A percentile compares a stretch with the other conserved stretches of the same genome.
Evolutionary conservation across 2,888 invertebrate genomes (phyloP).

Genomic region (Pollenia labialis): DNA sequence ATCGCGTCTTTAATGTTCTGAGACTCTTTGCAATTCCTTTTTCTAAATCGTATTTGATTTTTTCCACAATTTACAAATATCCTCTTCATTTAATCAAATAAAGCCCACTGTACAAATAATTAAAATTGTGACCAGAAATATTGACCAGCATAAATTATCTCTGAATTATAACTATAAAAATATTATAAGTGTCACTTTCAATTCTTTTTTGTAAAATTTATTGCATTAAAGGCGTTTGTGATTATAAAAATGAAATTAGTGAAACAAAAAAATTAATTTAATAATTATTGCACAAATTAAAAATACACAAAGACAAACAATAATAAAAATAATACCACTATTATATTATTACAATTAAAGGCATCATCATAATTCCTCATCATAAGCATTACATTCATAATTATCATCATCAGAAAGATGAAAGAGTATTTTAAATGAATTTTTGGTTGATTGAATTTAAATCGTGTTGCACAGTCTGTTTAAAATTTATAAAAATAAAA

Average conservation of each 20-base stretch:
- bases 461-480: conserved; percentile 49
- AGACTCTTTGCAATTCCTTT: too few relatives aligned
- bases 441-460: conserved; percentile 51
- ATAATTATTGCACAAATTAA: conserved; percentile 55
- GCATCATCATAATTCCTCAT: conserved; percentile 6
- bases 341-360: conserved; percentile 4
- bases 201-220: conserved; percentile 39
- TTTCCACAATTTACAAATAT: too few relatives aligned
- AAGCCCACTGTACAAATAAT: conserved; percentile 21
- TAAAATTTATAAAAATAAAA: conserved; percentile 17
- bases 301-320: conserved; percentile 27
- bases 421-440: conserved; percentile 12
- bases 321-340: background rate
- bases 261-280: conserved; percentile 51
- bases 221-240: conserved; percentile 44
- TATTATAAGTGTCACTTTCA: conserved; percentile 31
- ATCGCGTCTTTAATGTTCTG: too few relatives aligned
- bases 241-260: conserved; percentile 50
- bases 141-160: conserved; percentile 46
- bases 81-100: background rate
- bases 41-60: too few relatives aligned
- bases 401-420: conserved; percentile 18
- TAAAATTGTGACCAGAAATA: background rate
- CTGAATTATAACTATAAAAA: background rate
- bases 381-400: background rate